Evolutionary conservation across 2,888 invertebrate genomes (phyloP).

Genomic region (Minunthozetes semirufus): DNA sequence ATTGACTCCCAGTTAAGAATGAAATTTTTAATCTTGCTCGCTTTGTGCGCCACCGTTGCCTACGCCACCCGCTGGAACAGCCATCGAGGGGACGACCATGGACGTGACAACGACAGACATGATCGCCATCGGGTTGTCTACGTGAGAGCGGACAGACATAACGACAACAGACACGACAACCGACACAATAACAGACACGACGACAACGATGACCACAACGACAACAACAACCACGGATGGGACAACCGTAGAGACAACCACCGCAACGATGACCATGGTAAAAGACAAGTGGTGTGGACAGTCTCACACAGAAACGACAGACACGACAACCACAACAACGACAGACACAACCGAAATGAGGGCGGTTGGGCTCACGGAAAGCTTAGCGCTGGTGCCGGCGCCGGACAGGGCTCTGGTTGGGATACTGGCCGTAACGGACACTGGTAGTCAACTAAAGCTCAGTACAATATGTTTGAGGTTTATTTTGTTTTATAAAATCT

Average conservation of each 20-base stretch:
- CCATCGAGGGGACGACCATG: too few species aligned
- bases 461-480: too few species aligned
- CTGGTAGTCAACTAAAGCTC: background rate
- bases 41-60: background rate
- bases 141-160: too few species aligned
- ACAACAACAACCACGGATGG: background rate
- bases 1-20: background rate
- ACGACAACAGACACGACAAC: background rate
- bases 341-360: background rate
- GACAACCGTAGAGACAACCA: background rate
- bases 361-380: background rate
- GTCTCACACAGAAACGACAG: background rate
- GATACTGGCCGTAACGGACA: background rate
- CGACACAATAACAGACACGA: background rate
- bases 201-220: background rate
- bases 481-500: too few species aligned
- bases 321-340: background rate
- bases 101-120: too few species aligned
- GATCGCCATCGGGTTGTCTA: too few species aligned
- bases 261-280: background rate
- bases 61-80: background rate
- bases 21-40: background rate
- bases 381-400: background rate
- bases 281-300: background rate
- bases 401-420: constrained; percentile 1